Conservation (phyloP, 2,113 vertebrate species). For the Dolichallabes microphthalmus region DNA sequence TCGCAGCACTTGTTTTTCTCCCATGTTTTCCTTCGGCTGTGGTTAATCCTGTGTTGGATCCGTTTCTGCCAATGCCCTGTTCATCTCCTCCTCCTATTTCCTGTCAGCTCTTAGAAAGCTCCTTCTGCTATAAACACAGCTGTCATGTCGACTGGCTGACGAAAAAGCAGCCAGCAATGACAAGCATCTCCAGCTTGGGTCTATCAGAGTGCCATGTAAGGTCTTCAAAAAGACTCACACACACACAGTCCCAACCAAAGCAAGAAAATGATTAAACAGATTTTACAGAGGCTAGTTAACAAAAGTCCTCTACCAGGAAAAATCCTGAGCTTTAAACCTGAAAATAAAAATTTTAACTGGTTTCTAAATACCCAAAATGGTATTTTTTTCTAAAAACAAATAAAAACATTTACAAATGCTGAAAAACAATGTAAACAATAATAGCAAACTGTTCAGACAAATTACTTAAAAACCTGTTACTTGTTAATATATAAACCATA, state of each 20-base stretch:
- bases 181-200: slow-evolving; percentile 72
- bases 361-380: background rate
- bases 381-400: background rate
- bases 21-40: slow-evolving; percentile 42
- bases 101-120: slow-evolving; percentile 65
- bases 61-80: slow-evolving; percentile 67
- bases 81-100: slow-evolving; percentile 39
- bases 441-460: background rate
- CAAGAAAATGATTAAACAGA: background rate
- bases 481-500: background rate
- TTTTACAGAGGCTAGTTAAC: background rate
- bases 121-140: slow-evolving; percentile 74
- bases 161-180: slow-evolving; percentile 74
- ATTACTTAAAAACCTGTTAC: background rate
- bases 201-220: slow-evolving; percentile 58
- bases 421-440: background rate
- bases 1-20: slow-evolving; percentile 33
- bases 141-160: slow-evolving; percentile 77
- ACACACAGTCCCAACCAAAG: too few species aligned
- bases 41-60: slow-evolving; percentile 62
- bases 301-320: background rate
- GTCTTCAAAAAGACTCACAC: background rate
- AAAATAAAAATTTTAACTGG: background rate
- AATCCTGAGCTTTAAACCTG: background rate
- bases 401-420: too few species aligned